Conservation (phyloP, 2,113 vertebrate species). For the Tricholaema leucomelas region DNA sequence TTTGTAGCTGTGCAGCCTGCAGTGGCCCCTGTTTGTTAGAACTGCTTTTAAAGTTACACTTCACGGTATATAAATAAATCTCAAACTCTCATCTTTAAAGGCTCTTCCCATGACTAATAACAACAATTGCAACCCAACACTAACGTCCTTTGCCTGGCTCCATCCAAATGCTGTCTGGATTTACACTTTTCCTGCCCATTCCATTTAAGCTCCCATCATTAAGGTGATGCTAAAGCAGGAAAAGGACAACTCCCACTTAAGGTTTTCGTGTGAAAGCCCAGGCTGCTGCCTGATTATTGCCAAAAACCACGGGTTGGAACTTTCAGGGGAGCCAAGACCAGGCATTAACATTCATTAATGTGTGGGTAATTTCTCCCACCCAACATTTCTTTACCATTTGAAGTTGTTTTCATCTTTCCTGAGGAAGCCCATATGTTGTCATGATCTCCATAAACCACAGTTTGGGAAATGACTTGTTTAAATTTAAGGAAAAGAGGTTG, state of each 20-base stretch:
- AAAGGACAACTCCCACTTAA: slow-evolving; percentile 51
- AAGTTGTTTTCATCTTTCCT: slow-evolving; percentile 43
- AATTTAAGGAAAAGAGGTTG: slow-evolving; percentile 72
- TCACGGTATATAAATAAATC: accelerated
- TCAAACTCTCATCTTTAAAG: neutral
- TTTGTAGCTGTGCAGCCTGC: neutral
- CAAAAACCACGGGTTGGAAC: slow-evolving; percentile 36
- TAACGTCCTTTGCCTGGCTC: neutral
- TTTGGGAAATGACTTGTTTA: slow-evolving; percentile 74
- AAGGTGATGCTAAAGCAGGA: slow-evolving; percentile 2
- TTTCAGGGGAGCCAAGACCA: neutral
- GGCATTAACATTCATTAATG: slow-evolving; percentile 60
- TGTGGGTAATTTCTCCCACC: slow-evolving; percentile 23
- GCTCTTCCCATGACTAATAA: neutral
- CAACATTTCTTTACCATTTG: slow-evolving; percentile 40
- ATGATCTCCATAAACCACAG: slow-evolving; percentile 61
- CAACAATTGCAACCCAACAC: neutral
- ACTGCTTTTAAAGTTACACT: neutral
- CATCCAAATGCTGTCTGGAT: neutral
- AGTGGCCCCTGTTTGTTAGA: accelerated
- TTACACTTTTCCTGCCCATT: neutral
- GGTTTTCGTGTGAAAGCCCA: neutral
- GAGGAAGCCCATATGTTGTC: neutral
- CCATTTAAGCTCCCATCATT: slow-evolving; percentile 9
- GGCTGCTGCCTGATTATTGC: slow-evolving; percentile 25